A percentile compares a stretch with the other conserved stretches of the same genome.
Conservation (phyloP, 2,888 invertebrate species). For the Xestia rhomboidea region DNA sequence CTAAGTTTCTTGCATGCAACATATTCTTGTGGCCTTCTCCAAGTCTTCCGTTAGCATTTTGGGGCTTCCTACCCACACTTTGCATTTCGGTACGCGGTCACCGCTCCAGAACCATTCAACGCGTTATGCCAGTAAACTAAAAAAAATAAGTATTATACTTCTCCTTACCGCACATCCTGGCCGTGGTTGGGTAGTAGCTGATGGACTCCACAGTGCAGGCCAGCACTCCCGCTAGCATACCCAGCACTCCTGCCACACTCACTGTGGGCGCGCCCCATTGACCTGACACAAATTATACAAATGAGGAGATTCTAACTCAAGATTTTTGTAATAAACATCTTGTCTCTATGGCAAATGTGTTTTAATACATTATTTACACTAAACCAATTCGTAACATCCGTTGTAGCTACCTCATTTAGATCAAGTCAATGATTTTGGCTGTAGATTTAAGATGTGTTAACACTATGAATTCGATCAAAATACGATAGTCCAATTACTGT, state of each 20-base stretch:
- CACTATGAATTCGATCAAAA: too few species aligned
- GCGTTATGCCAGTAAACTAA: neutral
- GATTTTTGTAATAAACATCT: neutral
- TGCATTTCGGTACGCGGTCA: too few species aligned
- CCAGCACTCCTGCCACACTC: conserved; percentile 93
- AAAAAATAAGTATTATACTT: neutral
- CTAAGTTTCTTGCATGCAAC: neutral
- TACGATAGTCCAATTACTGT: too few species aligned
- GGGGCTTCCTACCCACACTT: neutral
- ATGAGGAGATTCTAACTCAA: neutral
- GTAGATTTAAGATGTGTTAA: too few species aligned
- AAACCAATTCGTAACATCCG: too few species aligned
- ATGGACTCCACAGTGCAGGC: conserved; percentile 95
- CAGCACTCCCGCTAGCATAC: conserved; percentile 94
- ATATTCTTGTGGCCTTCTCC: neutral
- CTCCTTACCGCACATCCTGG: conserved; percentile 92
- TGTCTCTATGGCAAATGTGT: too few species aligned
- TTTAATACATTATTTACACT: too few species aligned
- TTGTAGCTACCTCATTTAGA: too few species aligned
- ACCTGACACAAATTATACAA: conserved; percentile 79
- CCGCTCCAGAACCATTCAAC: neutral
- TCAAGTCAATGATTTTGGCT: too few species aligned
- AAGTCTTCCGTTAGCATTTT: neutral
- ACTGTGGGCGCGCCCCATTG: conserved; percentile 95
- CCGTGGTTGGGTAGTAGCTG: conserved; percentile 97